Evolutionary conservation across 1,140 invertebrate genomes (phyloP), one percentile per base, ranked within the genome.

Genomic region (Megathymus violae): DNA sequence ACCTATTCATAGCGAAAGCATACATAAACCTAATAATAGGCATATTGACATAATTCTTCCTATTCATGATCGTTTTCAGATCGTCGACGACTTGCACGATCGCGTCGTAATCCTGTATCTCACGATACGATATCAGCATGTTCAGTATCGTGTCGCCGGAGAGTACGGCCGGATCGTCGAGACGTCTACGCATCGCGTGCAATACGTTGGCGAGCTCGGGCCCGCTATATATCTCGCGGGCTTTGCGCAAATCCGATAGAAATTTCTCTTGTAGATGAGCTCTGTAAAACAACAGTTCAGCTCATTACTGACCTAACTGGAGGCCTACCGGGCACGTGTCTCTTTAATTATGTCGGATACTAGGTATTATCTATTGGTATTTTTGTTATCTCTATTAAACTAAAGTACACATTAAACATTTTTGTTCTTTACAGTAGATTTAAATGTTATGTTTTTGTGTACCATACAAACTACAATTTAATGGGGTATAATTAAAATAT

Each of bases 231-330:
- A 94, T 95, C 82, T 99, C 98, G 51, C 97, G 94, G 1, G 97
- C 96, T 92, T 99, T 98, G 5, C 98, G 93, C 22, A 99, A 92
- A 92, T 99, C 99, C 15, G 95, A 93, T 40, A 99, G 89, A 92
- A 99, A 99, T 91, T 99, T 99, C 85, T 99, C 99, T 86, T 99
- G 98, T 91, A 99, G 96, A 86, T 99, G 98, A 4, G 97, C 97
- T 91, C 97, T 98, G 82, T 51, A 91, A 91, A 38, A 51, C 34
- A 46, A 38, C 13, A 25, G 14, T 46, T 6, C 6, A 25, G 22
- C 6, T n/a, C n/a, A n/a, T n/a, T n/a, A n/a, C n/a, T n/a, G n/a
- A n/a, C n/a, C n/a, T n/a, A n/a, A n/a, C n/a, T n/a, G n/a, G n/a
- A n/a, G n/a, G n/a, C n/a, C n/a, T n/a, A n/a, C n/a, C n/a, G n/a